A percentile compares a stretch with the other conserved stretches of the same genome.
Evolutionary conservation across 2,113 vertebrate genomes (phyloP).

Genomic region (Chlorocebus sabaeus): DNA sequence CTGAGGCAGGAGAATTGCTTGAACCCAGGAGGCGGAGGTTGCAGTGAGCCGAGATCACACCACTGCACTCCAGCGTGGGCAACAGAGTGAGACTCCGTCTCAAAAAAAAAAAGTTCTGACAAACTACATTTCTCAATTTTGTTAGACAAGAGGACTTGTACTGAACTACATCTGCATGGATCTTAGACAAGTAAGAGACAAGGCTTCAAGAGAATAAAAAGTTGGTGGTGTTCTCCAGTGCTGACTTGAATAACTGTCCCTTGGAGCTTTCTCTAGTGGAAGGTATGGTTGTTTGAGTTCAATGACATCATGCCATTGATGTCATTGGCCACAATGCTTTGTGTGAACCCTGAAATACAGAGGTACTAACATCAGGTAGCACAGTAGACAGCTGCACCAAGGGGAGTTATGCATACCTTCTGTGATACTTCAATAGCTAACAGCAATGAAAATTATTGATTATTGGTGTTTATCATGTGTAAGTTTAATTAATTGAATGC

Average conservation of each 20-base stretch:
- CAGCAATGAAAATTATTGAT: not conserved
- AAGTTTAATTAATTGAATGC: not conserved
- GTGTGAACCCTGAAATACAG: not conserved
- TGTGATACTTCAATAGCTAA: not conserved
- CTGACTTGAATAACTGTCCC: not conserved
- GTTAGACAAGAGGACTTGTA: not conserved
- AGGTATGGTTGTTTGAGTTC: not conserved
- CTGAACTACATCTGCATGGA: not conserved
- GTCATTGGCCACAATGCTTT: not conserved
- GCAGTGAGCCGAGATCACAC: too few species aligned
- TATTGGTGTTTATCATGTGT: not conserved
- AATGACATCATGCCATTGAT: not conserved
- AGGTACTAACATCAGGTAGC: not conserved
- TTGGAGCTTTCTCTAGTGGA: not conserved
- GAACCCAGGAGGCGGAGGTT: too few species aligned
- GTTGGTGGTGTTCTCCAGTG: not conserved
- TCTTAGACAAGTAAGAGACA: not conserved
- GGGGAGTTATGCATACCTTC: not conserved
- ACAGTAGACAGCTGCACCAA: not conserved
- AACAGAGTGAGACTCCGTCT: too few species aligned
- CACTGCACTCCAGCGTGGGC: too few species aligned
- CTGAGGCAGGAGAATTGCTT: too few species aligned
- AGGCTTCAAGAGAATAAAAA: not conserved
- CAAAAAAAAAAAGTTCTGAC: not conserved
- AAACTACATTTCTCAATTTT: not conserved